phyloP scores from a whole-genome alignment of 2,888 invertebrate genomes.

The Mechanitis messenoides region DNA sequence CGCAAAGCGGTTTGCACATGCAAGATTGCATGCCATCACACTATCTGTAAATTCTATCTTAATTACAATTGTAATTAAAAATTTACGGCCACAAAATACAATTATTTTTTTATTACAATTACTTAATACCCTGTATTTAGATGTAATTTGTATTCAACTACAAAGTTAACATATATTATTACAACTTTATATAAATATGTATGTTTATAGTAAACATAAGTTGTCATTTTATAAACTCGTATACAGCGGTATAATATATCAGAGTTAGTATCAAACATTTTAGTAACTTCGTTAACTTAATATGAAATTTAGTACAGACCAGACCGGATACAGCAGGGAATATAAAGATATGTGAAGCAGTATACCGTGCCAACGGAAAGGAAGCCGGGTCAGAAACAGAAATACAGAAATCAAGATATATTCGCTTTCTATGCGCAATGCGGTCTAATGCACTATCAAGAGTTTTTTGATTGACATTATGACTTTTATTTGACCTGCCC shows the following conservation, averaged over 20 bases:
- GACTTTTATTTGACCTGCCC: neutral
- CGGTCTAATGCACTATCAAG: conserved; percentile 17
- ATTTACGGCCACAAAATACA: no score
- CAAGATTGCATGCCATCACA: conserved; percentile 28
- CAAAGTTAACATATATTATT: no score
- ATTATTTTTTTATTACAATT: no score
- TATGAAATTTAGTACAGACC: conserved; percentile 2
- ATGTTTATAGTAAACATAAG: no score
- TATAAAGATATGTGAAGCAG: conserved; percentile 20
- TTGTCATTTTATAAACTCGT: no score
- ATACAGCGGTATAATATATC: neutral
- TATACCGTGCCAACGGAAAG: conserved; percentile 19
- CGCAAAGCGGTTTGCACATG: conserved; percentile 27
- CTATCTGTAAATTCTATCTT: conserved; percentile 15
- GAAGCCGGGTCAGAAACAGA: conserved; percentile 14
- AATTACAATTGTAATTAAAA: conserved; percentile 12
- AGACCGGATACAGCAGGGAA: conserved; percentile 15
- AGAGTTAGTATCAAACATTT: neutral
- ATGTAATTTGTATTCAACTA: no score
- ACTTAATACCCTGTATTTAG: no score
- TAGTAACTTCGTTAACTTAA: neutral
- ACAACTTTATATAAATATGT: no score
- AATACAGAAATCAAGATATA: conserved; percentile 17
- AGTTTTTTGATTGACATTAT: conserved; percentile 3
- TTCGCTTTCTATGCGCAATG: conserved; percentile 23